Conservation (phyloP, 2,113 vertebrate genomes). For the Brachypteracias leptosomus region DNA sequence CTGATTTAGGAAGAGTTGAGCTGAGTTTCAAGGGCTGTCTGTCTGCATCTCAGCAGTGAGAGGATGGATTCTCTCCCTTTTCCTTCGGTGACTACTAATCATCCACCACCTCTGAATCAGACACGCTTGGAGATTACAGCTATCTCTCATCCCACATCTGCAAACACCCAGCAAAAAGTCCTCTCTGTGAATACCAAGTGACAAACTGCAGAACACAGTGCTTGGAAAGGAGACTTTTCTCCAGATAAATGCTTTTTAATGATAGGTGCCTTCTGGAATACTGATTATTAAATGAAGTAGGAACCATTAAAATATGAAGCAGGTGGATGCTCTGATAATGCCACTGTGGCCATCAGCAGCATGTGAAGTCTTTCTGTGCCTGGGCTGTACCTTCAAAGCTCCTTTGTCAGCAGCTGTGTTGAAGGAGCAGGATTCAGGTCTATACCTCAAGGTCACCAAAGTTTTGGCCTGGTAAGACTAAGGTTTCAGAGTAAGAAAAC, state of each 20-base stretch:
- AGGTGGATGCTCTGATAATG: neutral
- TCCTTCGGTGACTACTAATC: neutral
- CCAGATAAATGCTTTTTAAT: neutral
- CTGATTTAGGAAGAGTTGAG: neutral
- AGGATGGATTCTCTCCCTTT: neutral
- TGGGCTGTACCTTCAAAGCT: neutral
- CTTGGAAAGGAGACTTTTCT: neutral
- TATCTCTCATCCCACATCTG: neutral
- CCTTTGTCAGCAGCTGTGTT: neutral
- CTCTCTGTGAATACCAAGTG: neutral
- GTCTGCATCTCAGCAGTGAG: neutral
- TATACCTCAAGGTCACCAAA: neutral
- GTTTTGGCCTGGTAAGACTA: neutral
- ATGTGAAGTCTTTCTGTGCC: neutral
- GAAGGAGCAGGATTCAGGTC: neutral
- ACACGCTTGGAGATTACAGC: neutral
- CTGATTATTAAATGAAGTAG: neutral
- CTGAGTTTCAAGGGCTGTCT: neutral
- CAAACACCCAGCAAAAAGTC: neutral
- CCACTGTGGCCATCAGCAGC: neutral
- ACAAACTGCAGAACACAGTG: neutral
- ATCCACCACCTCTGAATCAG: neutral
- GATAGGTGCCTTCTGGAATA: neutral
- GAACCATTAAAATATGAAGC: neutral
- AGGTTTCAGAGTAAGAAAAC: neutral